Conservation (phyloP, 2,888 invertebrate genomes). For the Synanthedon andrenaeformis region DNA sequence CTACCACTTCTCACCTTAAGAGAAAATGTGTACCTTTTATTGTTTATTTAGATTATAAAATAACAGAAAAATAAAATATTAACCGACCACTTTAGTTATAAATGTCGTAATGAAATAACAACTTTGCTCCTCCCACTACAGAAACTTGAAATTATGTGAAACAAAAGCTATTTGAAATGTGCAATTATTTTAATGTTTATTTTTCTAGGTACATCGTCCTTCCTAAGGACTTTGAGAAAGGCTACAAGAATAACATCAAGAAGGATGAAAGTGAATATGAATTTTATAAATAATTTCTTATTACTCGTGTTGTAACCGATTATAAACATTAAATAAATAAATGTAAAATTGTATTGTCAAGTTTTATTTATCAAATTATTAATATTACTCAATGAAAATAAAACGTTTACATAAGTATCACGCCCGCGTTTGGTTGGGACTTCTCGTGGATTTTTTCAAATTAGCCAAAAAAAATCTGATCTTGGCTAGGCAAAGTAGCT, state of each 20-base stretch:
- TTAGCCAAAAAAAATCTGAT: too few species aligned
- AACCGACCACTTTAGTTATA: not conserved
- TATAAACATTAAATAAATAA: slow-evolving; percentile 4
- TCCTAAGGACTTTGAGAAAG: slow-evolving; percentile 99
- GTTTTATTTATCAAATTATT: slow-evolving; percentile 2
- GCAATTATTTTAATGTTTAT: not conserved
- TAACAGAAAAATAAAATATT: not conserved
- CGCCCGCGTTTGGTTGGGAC: too few species aligned
- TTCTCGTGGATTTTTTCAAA: too few species aligned
- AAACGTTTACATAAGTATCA: too few species aligned
- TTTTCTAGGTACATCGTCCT: slow-evolving; percentile 87
- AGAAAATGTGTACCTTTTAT: too few species aligned
- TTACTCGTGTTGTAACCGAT: not conserved
- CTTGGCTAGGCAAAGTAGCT: too few species aligned
- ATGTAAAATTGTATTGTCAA: not conserved
- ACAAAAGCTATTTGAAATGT: too few species aligned
- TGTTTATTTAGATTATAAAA: not conserved
- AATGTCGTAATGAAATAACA: too few species aligned
- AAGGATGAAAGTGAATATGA: slow-evolving; percentile 99
- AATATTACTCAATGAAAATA: not conserved
- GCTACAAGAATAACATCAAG: slow-evolving; percentile 99
- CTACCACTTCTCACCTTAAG: too few species aligned
- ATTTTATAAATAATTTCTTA: slow-evolving; percentile 90
- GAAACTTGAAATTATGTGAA: too few species aligned
- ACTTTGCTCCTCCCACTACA: too few species aligned